Evolutionary conservation across 2,888 invertebrate genomes (phyloP).

Genomic region (Dasypogon diadema): DNA sequence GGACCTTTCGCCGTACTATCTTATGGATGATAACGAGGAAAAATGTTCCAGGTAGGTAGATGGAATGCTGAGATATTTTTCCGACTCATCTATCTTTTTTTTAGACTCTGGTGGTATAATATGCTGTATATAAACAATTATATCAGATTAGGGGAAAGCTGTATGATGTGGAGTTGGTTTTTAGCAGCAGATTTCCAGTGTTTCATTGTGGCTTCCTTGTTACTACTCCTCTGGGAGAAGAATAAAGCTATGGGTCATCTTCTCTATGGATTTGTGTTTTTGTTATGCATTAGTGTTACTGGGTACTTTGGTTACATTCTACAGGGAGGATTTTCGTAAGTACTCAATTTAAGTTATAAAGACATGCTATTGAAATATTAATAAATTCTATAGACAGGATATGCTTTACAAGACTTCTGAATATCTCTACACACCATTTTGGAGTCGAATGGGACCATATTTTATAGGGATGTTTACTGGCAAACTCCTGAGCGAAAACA

Average conservation of each 20-base stretch:
- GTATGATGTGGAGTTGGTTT: slow-evolving; percentile 57
- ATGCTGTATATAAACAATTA: slow-evolving; percentile 66
- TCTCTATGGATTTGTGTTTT: slow-evolving; percentile 61
- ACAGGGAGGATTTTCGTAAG: slow-evolving; percentile 69
- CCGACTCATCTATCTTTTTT: neutral
- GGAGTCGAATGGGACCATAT: slow-evolving; percentile 66
- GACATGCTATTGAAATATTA: neutral
- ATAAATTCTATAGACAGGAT: slow-evolving; percentile 53
- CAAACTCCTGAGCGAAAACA: slow-evolving; percentile 62
- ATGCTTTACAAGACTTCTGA: slow-evolving; percentile 54
- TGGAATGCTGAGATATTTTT: neutral
- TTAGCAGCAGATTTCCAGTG: slow-evolving; percentile 58
- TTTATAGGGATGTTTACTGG: slow-evolving; percentile 67
- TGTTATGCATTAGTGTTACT: slow-evolving; percentile 61
- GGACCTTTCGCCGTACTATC: neutral
- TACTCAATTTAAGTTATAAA: slow-evolving; percentile 19
- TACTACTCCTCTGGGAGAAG: slow-evolving; percentile 15
- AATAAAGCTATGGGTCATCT: slow-evolving; percentile 64
- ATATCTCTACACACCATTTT: slow-evolving; percentile 66
- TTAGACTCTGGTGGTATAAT: slow-evolving; percentile 71
- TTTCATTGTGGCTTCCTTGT: slow-evolving; percentile 51
- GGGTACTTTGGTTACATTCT: slow-evolving; percentile 66
- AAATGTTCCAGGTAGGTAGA: slow-evolving; percentile 67
- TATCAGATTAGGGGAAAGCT: slow-evolving; percentile 46
- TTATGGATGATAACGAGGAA: slow-evolving; percentile 59